These are phyloP conservation scores for Flexamia atlantica DNA, from an alignment of 2,888 invertebrate species.

Conservation along the genomic window DNA sequence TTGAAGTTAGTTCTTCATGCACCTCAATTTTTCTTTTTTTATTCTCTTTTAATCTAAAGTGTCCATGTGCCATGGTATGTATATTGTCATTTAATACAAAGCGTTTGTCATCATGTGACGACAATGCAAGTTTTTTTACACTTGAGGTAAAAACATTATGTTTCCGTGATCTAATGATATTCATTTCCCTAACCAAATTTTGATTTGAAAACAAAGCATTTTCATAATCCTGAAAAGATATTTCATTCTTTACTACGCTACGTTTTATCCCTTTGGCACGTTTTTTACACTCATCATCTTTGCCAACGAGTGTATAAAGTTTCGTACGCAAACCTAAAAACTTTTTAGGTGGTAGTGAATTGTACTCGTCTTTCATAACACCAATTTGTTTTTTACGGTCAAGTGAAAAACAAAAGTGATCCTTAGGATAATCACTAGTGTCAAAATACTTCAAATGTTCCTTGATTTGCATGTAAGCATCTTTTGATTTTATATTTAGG, in stretches of 20 bases:
- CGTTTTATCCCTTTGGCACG: background rate
- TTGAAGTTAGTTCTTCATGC: background rate
- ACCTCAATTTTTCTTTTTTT: background rate
- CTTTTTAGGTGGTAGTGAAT: background rate
- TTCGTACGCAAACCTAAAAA: background rate
- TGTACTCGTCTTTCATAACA: background rate
- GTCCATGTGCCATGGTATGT: background rate
- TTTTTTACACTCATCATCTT: background rate
- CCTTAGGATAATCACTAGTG: background rate
- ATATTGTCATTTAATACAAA: background rate
- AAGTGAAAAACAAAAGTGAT: no score
- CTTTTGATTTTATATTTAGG: background rate
- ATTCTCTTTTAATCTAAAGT: background rate
- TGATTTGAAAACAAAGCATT: background rate
- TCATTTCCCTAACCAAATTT: background rate
- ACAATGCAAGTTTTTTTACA: background rate
- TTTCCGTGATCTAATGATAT: background rate
- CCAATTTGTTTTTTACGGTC: background rate
- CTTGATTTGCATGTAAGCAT: background rate
- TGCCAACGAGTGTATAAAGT: background rate
- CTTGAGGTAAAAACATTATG: background rate
- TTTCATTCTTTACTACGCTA: background rate
- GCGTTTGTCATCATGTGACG: conserved; percentile 18
- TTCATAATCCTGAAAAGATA: background rate
- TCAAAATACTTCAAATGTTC: background rate